Conservation (phyloP, 1,140 invertebrate species). For the Parasteatoda tepidariorum region DNA sequence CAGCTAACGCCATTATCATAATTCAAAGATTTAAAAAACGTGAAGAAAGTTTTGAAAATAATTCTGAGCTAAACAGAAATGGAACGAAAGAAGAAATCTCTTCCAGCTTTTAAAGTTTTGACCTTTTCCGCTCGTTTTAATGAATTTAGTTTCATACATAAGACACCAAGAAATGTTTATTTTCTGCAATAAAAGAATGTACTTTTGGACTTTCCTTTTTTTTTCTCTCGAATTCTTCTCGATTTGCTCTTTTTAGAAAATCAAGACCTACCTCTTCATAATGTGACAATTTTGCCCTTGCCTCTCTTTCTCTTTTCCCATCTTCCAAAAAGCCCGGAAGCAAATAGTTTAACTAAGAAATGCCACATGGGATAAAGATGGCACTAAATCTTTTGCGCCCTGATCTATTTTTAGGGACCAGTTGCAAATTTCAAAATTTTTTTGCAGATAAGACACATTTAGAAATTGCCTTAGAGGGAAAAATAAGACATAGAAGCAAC, state of each 20-base stretch:
- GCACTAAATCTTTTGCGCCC: conserved; percentile 32
- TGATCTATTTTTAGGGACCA: neutral
- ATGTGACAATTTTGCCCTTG: conserved; percentile 50
- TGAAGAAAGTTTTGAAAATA: too few relatives aligned
- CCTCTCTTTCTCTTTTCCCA: conserved; percentile 17
- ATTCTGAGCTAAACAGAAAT: too few relatives aligned
- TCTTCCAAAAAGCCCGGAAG: conserved; percentile 25
- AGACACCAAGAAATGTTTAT: conserved; percentile 28
- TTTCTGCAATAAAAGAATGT: conserved; percentile 19
- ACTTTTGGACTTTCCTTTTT: neutral
- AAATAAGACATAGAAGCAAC: too few relatives aligned
- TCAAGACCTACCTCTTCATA: conserved; percentile 41
- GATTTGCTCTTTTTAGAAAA: conserved; percentile 31
- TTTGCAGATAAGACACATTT: neutral
- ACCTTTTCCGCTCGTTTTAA: conserved; percentile 43
- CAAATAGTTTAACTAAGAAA: conserved; percentile 54
- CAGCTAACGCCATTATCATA: too few relatives aligned
- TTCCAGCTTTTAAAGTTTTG: conserved; percentile 23
- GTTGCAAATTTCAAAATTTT: neutral
- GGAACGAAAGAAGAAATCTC: conserved; percentile 15
- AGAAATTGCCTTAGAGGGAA: too few relatives aligned
- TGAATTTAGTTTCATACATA: conserved; percentile 45
- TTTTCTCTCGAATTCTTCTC: conserved; percentile 11
- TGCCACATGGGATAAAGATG: conserved; percentile 48
- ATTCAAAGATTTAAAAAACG: too few relatives aligned